Evolutionary conservation across 2,888 invertebrate species (phyloP), one percentile per base, ranked within the genome.

Genomic region (Epistrophe eligans): DNA sequence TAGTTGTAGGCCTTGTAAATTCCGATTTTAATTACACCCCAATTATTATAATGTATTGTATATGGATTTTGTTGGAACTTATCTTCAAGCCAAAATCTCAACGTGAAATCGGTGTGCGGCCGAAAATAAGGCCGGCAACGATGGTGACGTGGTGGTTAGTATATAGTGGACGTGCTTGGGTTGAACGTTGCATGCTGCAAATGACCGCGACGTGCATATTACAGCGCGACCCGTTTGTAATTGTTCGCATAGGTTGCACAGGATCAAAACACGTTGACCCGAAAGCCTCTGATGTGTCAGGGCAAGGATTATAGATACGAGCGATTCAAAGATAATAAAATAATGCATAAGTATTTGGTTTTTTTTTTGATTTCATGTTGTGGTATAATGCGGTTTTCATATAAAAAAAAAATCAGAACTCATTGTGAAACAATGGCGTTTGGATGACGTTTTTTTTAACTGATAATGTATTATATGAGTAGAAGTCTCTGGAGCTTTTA

Each of bases 11-110:
- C 79, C 87, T 87, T 87, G 87, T 87, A 87, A 87, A 87, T 87
- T 87, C 87, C 87, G 55, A 71, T 87, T 87, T 87, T 87, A 87
- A 87, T 87, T 87, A 87, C 83, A 83, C 87, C 82, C 87, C 83
- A 87, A 87, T 87, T 87, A 87, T 87, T 79, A 87, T 87, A 87
- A 83, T 83, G 87, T 60, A 87, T 76, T 83, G 87, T 87, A 66
- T 87, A 87, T 87, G 87, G 83, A 87, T 83, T 87, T 87, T 87
- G 87, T 76, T 79, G 83, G 79, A 45, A 55, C 64, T 87, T 87
- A 87, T 87, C 87, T 72, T 55, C 76, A 43, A 66, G 67, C 66
- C 60, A 43, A 72, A 79, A 87, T 87, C 82, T 72, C 60, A 19
- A 74, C 66, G 87, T 79, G 52, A 79, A 87, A 87, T 83, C 83